phyloP scores from a whole-genome alignment of 1,140 invertebrate genomes.

The Drosophila sp. region DNA sequence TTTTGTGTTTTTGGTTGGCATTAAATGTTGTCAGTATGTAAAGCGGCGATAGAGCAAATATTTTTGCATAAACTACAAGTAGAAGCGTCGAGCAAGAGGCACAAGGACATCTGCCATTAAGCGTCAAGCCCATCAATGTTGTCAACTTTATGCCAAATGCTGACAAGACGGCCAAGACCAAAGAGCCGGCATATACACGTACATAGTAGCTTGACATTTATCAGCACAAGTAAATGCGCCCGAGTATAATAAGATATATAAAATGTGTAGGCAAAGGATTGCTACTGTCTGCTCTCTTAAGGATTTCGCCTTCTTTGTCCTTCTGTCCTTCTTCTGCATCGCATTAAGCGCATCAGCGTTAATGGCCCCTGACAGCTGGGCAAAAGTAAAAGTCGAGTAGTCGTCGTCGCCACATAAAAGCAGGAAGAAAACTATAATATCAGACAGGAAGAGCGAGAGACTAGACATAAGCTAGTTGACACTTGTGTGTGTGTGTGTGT shows the following conservation, averaged over 20 bases:
- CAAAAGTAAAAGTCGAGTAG: not conserved
- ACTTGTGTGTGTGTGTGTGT: not conserved
- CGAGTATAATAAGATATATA: not conserved
- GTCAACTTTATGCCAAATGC: not conserved
- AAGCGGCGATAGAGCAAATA: too few species aligned
- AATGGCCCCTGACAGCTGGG: not conserved
- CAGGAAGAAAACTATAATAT: not conserved
- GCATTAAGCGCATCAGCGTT: constrained; percentile 7
- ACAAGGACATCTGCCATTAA: not conserved
- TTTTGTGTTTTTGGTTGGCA: not conserved
- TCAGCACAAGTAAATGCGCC: not conserved
- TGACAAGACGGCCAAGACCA: too few species aligned
- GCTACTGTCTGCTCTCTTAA: not conserved
- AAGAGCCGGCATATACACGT: not conserved
- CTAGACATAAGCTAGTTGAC: not conserved
- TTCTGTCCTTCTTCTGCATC: not conserved
- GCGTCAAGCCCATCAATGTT: constrained; percentile 4
- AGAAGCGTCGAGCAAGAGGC: not conserved
- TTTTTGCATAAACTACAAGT: constrained; percentile 9
- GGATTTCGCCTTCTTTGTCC: not conserved
- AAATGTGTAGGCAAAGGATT: not conserved
- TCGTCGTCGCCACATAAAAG: not conserved
- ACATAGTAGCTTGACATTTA: not conserved
- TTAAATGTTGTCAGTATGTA: not conserved
- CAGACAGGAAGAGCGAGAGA: not conserved